Base-by-base conservation (phyloP, 2,888 invertebrate genomes). In the Gastrophysa polygoni region DNA sequence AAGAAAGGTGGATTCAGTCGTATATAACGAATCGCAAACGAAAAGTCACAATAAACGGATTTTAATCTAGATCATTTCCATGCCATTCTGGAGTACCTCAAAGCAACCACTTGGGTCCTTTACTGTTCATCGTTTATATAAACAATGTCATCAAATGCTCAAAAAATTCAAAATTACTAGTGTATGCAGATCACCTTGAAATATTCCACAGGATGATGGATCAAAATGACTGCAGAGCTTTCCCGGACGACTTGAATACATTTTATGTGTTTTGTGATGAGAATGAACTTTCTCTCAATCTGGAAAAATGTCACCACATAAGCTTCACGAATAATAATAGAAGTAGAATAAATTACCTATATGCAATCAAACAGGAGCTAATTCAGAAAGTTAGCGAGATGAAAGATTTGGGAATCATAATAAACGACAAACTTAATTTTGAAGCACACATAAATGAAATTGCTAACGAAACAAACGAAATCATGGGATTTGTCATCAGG, bases 21-120 rank as follows among this genome's bases (percentile, higher is more conserved):
- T 20, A 47, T 47, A 47, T 47, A 48, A 48, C 48, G 20, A 10
- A 48, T 48, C 48, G 21, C 10, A 48, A 48, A 48, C 24, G 7
- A 48, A 21, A 21, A 21, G 48, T 48, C 5, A 48, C 48, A 48
- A 48, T 48, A 21, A 48, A 48, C 14, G 49, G 49, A 49, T 28
- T 49, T 28, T 24, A 49, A 49, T 49, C 28, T 49, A 49, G 49
- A 4, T 49, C 49, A 28, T 49, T 49, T 49, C 2, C 44, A 2
- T 17, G 29, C 29, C 29, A 6, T 32, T 32, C 29, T 32, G 29
- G 29, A 32, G 29, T 32, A 32, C 29, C 29, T 32, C 29, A 32
- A 32, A 10, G 29, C 16, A 44, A 16, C 10, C 44, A 44, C 18
- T 44, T 44, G 44, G 44, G 44, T 44, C 17, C 44, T 16, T 44